Percentiles rank a stretch among this genome's conserved stretches.
Evolutionary conservation across 2,888 invertebrate genomes (phyloP).

Genomic region (Agonopterix heracliana): DNA sequence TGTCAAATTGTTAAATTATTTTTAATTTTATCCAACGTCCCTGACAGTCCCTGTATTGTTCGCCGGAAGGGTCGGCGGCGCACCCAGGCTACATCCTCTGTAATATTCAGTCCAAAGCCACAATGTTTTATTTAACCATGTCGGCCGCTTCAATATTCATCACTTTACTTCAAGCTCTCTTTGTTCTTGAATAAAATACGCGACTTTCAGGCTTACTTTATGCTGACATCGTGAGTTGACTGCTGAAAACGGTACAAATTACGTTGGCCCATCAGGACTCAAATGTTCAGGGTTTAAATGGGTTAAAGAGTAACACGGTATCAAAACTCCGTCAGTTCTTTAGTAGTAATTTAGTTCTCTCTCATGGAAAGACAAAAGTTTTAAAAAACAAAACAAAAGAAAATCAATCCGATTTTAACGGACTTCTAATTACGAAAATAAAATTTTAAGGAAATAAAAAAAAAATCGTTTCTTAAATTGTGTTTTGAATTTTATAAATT

Average conservation of each 20-base stretch:
- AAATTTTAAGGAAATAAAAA: too few species aligned
- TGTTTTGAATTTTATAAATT: too few species aligned
- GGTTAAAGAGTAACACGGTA: too few species aligned
- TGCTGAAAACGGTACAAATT: neutral
- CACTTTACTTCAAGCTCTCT: constrained; percentile 32
- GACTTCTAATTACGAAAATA: too few species aligned
- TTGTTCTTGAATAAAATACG: constrained; percentile 41
- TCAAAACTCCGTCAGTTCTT: too few species aligned
- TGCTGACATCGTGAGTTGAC: constrained; percentile 2
- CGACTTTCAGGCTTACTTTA: constrained; percentile 11
- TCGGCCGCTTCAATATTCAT: constrained; percentile 50
- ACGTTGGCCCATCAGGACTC: too few species aligned
- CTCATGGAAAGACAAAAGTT: too few species aligned
- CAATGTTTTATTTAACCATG: constrained; percentile 57
- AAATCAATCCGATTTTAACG: too few species aligned
- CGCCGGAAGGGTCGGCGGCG: constrained; percentile 31
- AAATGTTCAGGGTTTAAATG: too few species aligned
- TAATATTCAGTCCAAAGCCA: constrained; percentile 46
- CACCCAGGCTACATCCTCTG: constrained; percentile 30
- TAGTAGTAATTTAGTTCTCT: too few species aligned
- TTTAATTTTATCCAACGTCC: constrained; percentile 53
- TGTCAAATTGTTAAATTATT: constrained; percentile 23
- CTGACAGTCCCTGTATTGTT: constrained; percentile 47
- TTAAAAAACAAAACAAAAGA: too few species aligned
- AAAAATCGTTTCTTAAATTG: too few species aligned